Evolutionary conservation across 2,113 vertebrate species (phyloP).

Genomic region (Platichthys stellatus): DNA sequence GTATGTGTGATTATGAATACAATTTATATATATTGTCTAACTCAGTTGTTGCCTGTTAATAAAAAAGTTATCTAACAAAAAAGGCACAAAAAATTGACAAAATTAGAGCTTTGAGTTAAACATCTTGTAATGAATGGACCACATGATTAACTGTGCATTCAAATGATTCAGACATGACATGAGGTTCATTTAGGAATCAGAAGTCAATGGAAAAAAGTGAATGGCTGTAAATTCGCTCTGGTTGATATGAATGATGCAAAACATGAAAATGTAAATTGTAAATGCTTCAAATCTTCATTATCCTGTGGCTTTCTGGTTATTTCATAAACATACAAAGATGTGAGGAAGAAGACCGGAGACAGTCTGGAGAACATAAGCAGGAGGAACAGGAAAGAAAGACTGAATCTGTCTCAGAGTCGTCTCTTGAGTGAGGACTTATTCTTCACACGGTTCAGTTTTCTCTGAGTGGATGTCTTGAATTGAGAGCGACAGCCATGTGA

Average conservation of each 20-base stretch:
- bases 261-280: not conserved
- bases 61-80: not conserved
- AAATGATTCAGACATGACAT: not conserved
- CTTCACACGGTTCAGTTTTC: not conserved
- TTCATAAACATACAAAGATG: not conserved
- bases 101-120: not conserved
- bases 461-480: not conserved
- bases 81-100: not conserved
- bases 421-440: too few species aligned
- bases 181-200: not conserved
- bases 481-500: not conserved
- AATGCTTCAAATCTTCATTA: not conserved
- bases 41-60: not conserved
- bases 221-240: not conserved
- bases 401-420: not conserved
- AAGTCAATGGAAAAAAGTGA: not conserved
- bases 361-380: not conserved
- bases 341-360: not conserved
- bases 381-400: not conserved
- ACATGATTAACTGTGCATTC: not conserved
- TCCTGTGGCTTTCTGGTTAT: not conserved
- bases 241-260: not conserved
- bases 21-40: not conserved
- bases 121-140: not conserved
- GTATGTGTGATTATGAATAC: not conserved